Percentiles rank a stretch among this genome's conserved stretches.
phyloP scores from a whole-genome alignment of 2,113 vertebrate genomes.

The Tamias sibiricus region DNA sequence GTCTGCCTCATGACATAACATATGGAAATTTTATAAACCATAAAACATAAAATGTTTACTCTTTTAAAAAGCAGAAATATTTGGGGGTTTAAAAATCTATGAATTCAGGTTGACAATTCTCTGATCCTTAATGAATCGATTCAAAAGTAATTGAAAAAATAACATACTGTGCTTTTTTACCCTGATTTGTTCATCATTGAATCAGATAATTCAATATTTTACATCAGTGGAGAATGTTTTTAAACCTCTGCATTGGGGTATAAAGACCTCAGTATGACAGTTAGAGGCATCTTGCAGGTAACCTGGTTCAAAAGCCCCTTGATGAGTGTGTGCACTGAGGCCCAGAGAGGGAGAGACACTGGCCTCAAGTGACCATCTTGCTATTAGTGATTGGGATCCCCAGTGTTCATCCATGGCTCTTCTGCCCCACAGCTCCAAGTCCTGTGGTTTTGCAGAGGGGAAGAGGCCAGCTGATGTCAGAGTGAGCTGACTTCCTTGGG shows the following conservation, averaged over 20 bases:
- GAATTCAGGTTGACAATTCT: not conserved
- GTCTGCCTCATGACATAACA: not conserved
- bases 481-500: not conserved
- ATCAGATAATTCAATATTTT: not conserved
- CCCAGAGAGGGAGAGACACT: not conserved
- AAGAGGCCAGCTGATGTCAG: accelerated
- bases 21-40: not conserved
- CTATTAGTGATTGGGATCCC: too few species aligned
- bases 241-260: not conserved
- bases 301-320: accelerated
- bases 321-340: not conserved
- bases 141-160: not conserved
- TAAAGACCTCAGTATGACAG: not conserved
- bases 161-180: not conserved
- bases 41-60: too few species aligned
- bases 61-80: not conserved
- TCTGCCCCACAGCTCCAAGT: not conserved
- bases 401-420: accelerated
- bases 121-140: not conserved
- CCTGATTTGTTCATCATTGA: not conserved
- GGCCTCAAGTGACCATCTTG: not conserved
- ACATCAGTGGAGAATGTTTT: not conserved
- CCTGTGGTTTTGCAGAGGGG: not conserved
- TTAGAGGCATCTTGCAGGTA: not conserved
- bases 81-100: not conserved